These are phyloP conservation scores for Montipora efflorescens DNA, from an alignment of 64 coral and sea anemone species.

Conservation along the genomic window DNA sequence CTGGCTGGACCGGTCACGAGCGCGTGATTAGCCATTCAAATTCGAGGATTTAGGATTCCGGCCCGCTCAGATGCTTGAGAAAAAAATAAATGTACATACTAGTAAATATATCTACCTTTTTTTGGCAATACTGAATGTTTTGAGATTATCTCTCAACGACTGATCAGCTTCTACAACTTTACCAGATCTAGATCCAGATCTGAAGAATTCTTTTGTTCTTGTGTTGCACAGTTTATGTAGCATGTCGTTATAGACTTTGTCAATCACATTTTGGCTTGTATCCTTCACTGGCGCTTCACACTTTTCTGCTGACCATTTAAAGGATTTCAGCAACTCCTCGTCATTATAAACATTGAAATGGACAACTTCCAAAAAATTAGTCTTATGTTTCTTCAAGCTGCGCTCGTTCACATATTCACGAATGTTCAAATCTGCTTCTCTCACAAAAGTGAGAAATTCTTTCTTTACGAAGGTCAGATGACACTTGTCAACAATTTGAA, in stretches of 20 bases:
- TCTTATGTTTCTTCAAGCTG: conserved; percentile 11
- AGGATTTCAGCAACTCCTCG: conserved; percentile 23
- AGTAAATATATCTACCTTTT: background rate
- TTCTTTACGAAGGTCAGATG: conserved; percentile 27
- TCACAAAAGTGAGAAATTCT: conserved; percentile 7
- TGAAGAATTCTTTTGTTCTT: conserved; percentile 29
- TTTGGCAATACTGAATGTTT: conserved; percentile 37
- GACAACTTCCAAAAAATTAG: conserved; percentile 14
- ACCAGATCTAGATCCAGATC: background rate
- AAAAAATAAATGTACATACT: too few relatives aligned
- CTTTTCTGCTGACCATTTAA: background rate
- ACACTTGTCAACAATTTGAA: conserved; percentile 1
- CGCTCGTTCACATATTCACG: conserved; percentile 12
- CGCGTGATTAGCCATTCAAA: too few relatives aligned
- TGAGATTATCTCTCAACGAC: conserved; percentile 27
- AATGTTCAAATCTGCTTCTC: conserved; percentile 11
- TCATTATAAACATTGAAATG: conserved; percentile 30
- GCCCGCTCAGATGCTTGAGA: too few relatives aligned
- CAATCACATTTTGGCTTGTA: background rate
- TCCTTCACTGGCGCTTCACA: background rate
- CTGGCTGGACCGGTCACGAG: too few relatives aligned
- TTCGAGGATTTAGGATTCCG: too few relatives aligned
- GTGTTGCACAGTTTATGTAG: conserved; percentile 12
- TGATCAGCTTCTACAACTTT: conserved; percentile 23
- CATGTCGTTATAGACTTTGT: background rate